Conservation (phyloP, 2,113 vertebrate species). For the Dicrurus megarhynchus region DNA sequence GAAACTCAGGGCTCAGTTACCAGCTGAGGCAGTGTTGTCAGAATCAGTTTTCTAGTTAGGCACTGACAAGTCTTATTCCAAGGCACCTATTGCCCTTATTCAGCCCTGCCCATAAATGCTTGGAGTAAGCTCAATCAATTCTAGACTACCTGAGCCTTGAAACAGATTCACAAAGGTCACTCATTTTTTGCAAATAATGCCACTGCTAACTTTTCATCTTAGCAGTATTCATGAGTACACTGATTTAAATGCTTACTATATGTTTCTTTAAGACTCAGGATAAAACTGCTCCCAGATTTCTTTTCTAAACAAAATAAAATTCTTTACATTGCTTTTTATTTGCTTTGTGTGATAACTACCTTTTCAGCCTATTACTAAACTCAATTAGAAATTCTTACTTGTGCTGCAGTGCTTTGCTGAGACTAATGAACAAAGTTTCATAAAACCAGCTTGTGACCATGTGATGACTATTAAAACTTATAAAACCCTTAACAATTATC, state of each 20-base stretch:
- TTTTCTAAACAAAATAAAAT: constrained; percentile 57
- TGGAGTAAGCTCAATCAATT: background rate
- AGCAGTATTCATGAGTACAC: background rate
- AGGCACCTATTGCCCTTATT: background rate
- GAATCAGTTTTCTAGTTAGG: background rate
- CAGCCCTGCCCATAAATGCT: background rate
- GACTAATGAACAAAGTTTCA: constrained; percentile 58
- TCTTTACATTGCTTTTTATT: constrained; percentile 32
- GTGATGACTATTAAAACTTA: constrained; percentile 62
- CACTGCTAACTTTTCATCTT: background rate
- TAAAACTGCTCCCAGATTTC: constrained; percentile 35
- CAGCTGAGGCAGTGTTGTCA: background rate
- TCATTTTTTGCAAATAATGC: background rate
- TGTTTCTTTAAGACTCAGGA: background rate
- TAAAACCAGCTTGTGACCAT: constrained; percentile 59
- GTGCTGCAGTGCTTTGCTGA: constrained; percentile 40
- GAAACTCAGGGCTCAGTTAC: background rate
- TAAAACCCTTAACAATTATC: constrained; percentile 51
- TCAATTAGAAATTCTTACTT: constrained; percentile 50
- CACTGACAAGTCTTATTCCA: background rate
- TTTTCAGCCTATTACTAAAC: constrained; percentile 34
- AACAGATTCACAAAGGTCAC: background rate
- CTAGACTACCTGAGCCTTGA: background rate
- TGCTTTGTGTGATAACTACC: constrained; percentile 36
- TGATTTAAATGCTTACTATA: constrained; percentile 16